Conservation (phyloP, 2,888 invertebrate genomes). For the Rapana venosa region DNA sequence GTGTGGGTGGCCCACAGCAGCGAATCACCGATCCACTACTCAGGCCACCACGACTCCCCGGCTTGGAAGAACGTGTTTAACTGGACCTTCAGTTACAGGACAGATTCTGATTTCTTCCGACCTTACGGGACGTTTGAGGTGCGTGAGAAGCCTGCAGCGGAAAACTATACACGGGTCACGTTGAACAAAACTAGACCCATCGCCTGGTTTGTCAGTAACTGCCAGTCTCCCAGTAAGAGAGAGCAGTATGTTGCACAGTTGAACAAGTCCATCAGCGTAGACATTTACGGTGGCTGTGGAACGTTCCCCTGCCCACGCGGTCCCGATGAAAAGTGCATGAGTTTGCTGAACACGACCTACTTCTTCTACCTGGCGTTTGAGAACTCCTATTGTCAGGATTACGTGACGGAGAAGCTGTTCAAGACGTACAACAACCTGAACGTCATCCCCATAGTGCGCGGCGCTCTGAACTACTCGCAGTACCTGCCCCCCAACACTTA, state of each 20-base stretch:
- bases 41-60: not conserved
- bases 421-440: constrained; percentile 45
- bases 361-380: constrained; percentile 64
- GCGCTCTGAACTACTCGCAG: constrained; percentile 50
- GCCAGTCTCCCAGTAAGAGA: not conserved
- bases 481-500: constrained; percentile 46
- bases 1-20: constrained; percentile 45
- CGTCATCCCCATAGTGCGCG: constrained; percentile 50
- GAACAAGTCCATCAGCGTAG: not conserved
- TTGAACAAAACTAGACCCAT: not conserved
- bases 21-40: constrained; percentile 35
- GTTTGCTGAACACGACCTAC: constrained; percentile 32
- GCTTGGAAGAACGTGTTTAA: constrained; percentile 37
- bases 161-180: not conserved
- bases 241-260: not conserved
- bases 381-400: constrained; percentile 58
- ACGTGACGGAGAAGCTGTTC: constrained; percentile 63
- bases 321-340: not conserved
- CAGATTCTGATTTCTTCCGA: constrained; percentile 45
- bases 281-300: not conserved
- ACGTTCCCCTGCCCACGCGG: not conserved
- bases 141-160: not conserved
- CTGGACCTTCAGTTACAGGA: constrained; percentile 48
- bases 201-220: constrained; percentile 19
- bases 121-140: constrained; percentile 18